Percentiles rank a stretch among this genome's conserved stretches.
phyloP scores from a whole-genome alignment of 2,797 vertebrate genomes.

The Telmatherina bonti region DNA sequence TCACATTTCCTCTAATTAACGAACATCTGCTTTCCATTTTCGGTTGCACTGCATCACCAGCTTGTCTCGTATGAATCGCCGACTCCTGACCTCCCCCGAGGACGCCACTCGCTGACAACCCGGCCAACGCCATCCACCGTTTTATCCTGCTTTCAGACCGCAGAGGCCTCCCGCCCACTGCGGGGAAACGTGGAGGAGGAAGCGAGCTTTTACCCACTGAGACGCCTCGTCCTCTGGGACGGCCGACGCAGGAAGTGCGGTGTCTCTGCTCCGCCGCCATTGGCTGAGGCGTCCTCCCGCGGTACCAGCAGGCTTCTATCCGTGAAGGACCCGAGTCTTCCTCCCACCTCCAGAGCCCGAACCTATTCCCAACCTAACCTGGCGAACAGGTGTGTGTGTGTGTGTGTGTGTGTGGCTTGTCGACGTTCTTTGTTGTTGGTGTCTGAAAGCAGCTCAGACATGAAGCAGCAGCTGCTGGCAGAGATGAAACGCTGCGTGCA shows the following conservation, averaged over 20 bases:
- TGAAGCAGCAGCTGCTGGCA: too few relatives aligned
- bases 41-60: conserved; percentile 94
- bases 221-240: conserved; percentile 65
- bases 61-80: conserved; percentile 95
- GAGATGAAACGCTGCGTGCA: too few relatives aligned
- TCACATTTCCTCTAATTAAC: conserved; percentile 99
- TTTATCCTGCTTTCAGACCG: conserved; percentile 7
- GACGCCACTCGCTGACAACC: conserved; percentile 67
- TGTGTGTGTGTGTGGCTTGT: too few relatives aligned
- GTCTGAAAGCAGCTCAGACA: too few relatives aligned
- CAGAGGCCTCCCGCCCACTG: conserved; percentile 46
- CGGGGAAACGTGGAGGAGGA: conserved; percentile 26
- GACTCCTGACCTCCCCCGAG: conserved; percentile 95
- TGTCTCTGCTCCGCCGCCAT: conserved; percentile 56
- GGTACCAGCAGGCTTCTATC: conserved; percentile 51
- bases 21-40: conserved; percentile 98
- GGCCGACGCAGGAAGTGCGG: conserved; percentile 42
- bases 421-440: conserved; percentile 38
- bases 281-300: conserved; percentile 65
- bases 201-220: conserved; percentile 51
- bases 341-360: conserved; percentile 54
- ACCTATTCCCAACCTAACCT: conserved; percentile 71
- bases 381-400: conserved; percentile 61
- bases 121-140: conserved; percentile 38
- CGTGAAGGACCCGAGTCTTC: conserved; percentile 55